Evolutionary conservation across 2,797 vertebrate species (phyloP), one percentile per base, ranked within the genome.

Genomic region (Trachurus trachurus): DNA sequence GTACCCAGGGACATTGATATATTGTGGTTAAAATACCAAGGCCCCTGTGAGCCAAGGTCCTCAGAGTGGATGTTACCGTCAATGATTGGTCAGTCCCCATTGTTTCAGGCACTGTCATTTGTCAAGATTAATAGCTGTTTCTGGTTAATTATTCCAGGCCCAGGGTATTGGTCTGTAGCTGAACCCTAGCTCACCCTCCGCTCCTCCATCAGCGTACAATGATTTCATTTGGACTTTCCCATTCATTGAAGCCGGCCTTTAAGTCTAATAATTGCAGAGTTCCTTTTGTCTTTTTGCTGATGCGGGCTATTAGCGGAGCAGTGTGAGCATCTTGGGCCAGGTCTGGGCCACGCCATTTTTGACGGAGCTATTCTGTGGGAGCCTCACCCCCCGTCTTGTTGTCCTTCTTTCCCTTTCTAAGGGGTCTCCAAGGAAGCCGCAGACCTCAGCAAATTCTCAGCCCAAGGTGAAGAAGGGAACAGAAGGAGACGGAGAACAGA

Each of bases 111-210:
- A 80, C 90, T 92, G 93, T 94, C 94, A 89, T 79, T 83, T 80
- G 87, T 82, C 82, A 88, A 94, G 92, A 95, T 94, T 90, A 94
- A 95, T 94, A 90, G 91, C 81, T 80, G 83, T 81, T 78, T 87
- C 83, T 93, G 93, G 94, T 96, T 96, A 96, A 95, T 96, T 93
- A 95, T 96, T 94, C 79, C 78, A 81, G 74, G 71, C 66, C 66
- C 66, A 78, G 75, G 47, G 62, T 80, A 82, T 93, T 93, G 84
- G 90, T 89, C 81, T 58, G 88, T 40, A 71, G 78, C 84, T 95
- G 92, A 93, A 92, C 93, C 92, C 87, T 84, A 76, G 40, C 84
- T 93, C 88, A 93, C 92, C 93, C 84, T 84, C 84, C 52, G 34
- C 80, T 83, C 81, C 72, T 83, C 73, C 84, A 90, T 94, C 93